Evolutionary conservation across 2,888 invertebrate genomes (phyloP).

Genomic region (Philereme vetulata): DNA sequence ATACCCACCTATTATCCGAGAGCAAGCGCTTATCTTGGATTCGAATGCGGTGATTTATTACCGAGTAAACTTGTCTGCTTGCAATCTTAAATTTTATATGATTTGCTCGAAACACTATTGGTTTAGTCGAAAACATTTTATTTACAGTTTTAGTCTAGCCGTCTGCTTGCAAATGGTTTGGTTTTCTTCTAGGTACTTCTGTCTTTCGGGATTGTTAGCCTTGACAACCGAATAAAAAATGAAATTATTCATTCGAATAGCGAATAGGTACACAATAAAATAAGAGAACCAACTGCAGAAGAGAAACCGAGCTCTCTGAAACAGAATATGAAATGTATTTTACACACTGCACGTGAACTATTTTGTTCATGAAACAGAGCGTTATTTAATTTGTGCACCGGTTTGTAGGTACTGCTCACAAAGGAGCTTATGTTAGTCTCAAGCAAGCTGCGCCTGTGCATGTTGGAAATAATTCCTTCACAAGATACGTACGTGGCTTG

Average conservation of each 20-base stretch:
- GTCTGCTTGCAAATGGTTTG: conserved; percentile 25
- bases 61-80: conserved; percentile 7
- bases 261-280: too few species aligned
- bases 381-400: conserved; percentile 9
- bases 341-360: background rate
- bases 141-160: conserved; percentile 26
- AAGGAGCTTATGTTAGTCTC: conserved; percentile 18
- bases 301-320: too few species aligned
- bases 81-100: conserved; percentile 15
- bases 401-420: conserved; percentile 4
- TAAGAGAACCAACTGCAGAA: too few species aligned
- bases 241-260: too few species aligned
- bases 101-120: conserved; percentile 11
- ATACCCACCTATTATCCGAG: background rate
- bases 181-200: conserved; percentile 8
- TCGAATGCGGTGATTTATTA: conserved; percentile 11
- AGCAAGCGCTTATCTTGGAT: background rate
- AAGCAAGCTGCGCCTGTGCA: conserved; percentile 11
- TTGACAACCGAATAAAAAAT: conserved; percentile 7
- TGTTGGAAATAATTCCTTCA: conserved; percentile 22
- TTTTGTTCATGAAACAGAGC: conserved; percentile 2
- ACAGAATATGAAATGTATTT: too few species aligned
- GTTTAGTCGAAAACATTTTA: conserved; percentile 24
- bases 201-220: conserved; percentile 7
- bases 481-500: conserved; percentile 15